phyloP scores from a whole-genome alignment of 2,797 vertebrate genomes.

The Eurystomus glaucurus region DNA sequence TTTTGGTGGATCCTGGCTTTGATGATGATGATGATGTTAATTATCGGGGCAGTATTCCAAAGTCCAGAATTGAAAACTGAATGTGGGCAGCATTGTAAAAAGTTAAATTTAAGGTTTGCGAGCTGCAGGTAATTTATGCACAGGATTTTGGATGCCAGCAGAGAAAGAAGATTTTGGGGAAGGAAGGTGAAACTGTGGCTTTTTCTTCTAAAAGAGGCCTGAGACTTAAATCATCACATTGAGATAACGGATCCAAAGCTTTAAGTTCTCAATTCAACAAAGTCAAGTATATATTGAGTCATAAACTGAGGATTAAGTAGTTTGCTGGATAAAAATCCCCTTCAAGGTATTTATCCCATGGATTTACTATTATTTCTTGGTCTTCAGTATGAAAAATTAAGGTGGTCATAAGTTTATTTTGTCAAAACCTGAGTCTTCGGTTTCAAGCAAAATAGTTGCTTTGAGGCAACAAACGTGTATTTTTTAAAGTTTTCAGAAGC shows the following conservation, averaged over 20 bases:
- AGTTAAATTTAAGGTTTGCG: neutral
- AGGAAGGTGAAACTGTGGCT: neutral
- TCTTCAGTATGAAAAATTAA: neutral
- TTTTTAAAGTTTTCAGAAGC: neutral
- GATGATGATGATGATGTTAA: neutral
- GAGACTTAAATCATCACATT: neutral
- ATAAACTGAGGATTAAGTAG: neutral
- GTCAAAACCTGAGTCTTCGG: accelerated
- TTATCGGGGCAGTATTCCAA: neutral
- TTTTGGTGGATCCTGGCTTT: neutral
- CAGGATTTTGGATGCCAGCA: neutral
- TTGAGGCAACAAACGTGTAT: neutral
- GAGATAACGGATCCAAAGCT: neutral
- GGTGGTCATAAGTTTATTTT: neutral
- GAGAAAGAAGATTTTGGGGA: neutral
- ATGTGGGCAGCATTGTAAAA: neutral
- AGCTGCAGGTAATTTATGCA: neutral
- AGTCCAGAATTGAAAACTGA: neutral
- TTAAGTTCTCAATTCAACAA: neutral
- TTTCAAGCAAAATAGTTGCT: neutral
- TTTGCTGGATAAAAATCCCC: neutral
- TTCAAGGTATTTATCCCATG: neutral
- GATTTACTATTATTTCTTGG: neutral
- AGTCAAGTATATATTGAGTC: neutral
- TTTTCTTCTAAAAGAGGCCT: neutral